Conservation (phyloP, 2,113 vertebrate genomes). For the Sitta europaea region DNA sequence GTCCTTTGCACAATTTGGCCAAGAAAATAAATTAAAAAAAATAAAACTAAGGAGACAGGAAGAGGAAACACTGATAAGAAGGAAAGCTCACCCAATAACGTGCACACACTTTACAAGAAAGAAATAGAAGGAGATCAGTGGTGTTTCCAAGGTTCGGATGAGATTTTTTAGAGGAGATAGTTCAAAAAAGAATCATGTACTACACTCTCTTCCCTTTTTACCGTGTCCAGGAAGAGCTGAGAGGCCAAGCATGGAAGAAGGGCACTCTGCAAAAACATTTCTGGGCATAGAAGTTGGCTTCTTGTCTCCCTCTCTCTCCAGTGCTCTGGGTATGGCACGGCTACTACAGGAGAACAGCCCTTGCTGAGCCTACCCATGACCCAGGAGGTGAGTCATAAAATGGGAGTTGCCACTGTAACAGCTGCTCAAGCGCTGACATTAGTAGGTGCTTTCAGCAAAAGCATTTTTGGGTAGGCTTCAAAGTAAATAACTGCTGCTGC, state of each 20-base stretch:
- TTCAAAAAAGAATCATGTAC: neutral
- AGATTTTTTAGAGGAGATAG: neutral
- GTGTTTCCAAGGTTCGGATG: neutral
- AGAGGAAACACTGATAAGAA: neutral
- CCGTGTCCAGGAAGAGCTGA: fast-evolving
- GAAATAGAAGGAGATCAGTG: neutral
- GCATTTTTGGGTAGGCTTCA: constrained; percentile 13
- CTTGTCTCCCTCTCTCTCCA: neutral
- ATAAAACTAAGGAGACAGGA: neutral
- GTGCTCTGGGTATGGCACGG: neutral
- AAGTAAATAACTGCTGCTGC: neutral
- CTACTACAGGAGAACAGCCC: neutral
- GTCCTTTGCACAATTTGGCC: neutral
- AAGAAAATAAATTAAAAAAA: neutral
- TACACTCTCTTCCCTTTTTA: neutral
- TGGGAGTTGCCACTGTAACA: neutral
- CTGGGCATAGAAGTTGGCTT: neutral
- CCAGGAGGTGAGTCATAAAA: neutral
- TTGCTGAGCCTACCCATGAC: neutral
- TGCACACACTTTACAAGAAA: neutral
- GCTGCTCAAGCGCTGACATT: neutral
- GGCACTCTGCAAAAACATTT: neutral
- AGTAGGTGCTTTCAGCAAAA: neutral
- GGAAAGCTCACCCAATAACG: neutral
- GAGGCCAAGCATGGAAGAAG: neutral